These are phyloP conservation scores for Cataglyphis albicans DNA, from an alignment of 2,888 invertebrate species.

Conservation along the genomic window DNA sequence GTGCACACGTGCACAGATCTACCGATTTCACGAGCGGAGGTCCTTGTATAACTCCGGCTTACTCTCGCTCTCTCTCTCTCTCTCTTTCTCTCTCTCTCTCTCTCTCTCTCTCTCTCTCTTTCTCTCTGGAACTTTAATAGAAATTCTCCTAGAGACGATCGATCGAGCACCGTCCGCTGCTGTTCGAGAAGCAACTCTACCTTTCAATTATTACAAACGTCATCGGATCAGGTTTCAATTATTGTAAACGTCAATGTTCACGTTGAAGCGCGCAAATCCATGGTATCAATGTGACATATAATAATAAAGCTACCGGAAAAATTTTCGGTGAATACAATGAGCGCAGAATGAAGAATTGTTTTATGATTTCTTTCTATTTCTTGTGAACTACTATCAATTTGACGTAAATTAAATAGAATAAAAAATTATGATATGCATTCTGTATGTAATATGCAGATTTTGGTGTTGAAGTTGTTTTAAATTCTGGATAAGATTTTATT, in stretches of 20 bases:
- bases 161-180: slow-evolving; percentile 36
- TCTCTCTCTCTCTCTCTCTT: too few relatives aligned
- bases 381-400: background rate
- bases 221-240: slow-evolving; percentile 41
- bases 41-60: slow-evolving; percentile 45
- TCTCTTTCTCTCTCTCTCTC: too few relatives aligned
- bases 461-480: background rate
- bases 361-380: background rate
- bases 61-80: too few relatives aligned
- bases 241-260: slow-evolving; percentile 46
- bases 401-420: background rate
- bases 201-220: slow-evolving; percentile 60
- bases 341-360: background rate
- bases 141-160: slow-evolving; percentile 53
- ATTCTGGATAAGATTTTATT: background rate
- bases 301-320: slow-evolving; percentile 9
- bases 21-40: slow-evolving; percentile 23
- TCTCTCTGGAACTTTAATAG: slow-evolving; percentile 54
- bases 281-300: slow-evolving; percentile 10
- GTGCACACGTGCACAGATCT: slow-evolving; percentile 6
- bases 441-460: background rate
- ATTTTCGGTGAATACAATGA: background rate
- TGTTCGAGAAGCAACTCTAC: slow-evolving; percentile 46
- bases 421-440: background rate
- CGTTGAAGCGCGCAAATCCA: slow-evolving; percentile 2